phyloP scores from a whole-genome alignment of 2,888 invertebrate genomes.

The Hirtodrosophila trivittata region DNA sequence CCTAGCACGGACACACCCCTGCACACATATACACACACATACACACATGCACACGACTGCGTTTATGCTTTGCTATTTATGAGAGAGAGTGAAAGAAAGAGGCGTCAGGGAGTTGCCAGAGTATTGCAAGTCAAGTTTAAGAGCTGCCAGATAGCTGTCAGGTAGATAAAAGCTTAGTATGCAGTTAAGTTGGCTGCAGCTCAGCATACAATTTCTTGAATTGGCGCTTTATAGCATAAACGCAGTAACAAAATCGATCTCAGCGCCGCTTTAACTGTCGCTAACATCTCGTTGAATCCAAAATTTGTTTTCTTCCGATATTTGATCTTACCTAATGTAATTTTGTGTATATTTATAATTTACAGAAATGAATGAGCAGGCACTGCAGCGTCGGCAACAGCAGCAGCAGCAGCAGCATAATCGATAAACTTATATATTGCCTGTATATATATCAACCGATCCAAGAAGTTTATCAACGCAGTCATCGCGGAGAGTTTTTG shows the following conservation, averaged over 20 bases:
- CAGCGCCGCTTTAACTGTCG: constrained; percentile 26
- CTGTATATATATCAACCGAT: constrained; percentile 48
- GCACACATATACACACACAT: neutral
- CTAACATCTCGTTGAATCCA: constrained; percentile 24
- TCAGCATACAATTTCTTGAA: no score
- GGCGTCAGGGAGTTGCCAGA: no score
- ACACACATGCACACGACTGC: neutral
- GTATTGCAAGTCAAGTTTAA: no score
- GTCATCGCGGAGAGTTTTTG: constrained; percentile 43
- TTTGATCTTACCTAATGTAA: neutral
- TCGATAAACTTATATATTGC: constrained; percentile 15
- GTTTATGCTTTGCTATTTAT: no score
- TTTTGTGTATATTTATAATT: constrained; percentile 3
- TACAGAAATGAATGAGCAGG: neutral
- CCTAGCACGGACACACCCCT: neutral
- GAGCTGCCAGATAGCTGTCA: no score
- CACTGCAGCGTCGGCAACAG: constrained; percentile 10
- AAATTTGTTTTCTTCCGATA: neutral
- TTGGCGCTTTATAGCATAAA: neutral
- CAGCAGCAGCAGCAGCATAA: constrained; percentile 2
- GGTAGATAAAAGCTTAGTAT: no score
- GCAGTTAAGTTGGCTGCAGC: no score
- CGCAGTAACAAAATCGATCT: neutral
- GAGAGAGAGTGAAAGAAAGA: no score
- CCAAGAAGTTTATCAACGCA: constrained; percentile 46